Conservation (phyloP, 2,888 invertebrate genomes). For the Pseudoips prasinana region DNA sequence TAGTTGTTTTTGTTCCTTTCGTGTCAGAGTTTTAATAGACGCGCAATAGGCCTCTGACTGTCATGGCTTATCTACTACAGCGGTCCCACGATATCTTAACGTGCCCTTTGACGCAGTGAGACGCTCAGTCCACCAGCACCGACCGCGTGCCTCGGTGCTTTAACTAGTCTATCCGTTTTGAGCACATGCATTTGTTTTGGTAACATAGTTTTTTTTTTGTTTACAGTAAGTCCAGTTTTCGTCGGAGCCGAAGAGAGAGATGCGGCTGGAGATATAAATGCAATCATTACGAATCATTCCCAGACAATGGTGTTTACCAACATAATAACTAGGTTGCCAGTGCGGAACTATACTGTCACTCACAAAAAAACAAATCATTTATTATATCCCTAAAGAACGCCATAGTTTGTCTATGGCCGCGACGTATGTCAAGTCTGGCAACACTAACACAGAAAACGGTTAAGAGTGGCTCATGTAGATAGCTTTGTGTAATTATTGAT, state of each 20-base stretch:
- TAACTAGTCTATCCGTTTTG: too few species aligned
- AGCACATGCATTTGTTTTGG: too few species aligned
- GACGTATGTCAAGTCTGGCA: conserved; percentile 39
- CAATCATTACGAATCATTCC: conserved; percentile 77
- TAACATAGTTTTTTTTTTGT: conserved; percentile 22
- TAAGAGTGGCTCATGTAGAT: conserved; percentile 78
- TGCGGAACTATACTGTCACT: conserved; percentile 38
- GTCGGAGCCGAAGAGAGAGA: conserved; percentile 62
- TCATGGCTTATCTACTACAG: too few species aligned
- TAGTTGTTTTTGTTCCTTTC: too few species aligned
- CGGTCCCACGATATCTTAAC: too few species aligned
- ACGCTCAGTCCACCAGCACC: too few species aligned
- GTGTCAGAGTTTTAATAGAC: too few species aligned
- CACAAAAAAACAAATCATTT: too few species aligned
- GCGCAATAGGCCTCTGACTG: too few species aligned
- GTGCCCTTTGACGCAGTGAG: too few species aligned
- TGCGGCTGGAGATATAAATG: conserved; percentile 59
- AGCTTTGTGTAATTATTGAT: conserved; percentile 80
- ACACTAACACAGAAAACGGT: conserved; percentile 48
- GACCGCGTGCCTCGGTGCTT: too few species aligned
- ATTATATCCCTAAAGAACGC: conserved; percentile 9
- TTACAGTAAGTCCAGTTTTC: conserved; percentile 63
- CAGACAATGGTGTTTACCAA: conserved; percentile 59
- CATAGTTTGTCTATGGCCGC: conserved; percentile 26
- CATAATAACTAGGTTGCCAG: conserved; percentile 57